Conservation (phyloP, 2,113 vertebrate species). For the Psilopogon haemacephalus region DNA sequence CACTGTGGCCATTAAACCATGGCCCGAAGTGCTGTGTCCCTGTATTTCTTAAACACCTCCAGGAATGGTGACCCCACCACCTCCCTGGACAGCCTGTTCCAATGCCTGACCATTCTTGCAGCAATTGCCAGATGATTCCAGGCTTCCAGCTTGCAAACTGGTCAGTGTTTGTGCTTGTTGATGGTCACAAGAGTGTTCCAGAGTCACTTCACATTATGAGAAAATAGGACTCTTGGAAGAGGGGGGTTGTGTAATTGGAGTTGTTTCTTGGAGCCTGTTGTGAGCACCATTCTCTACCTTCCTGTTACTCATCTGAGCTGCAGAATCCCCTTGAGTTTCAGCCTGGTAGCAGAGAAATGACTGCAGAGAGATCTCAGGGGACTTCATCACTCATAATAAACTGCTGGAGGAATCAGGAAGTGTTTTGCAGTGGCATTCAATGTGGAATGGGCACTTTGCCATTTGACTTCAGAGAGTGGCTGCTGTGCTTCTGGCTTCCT, state of each 20-base stretch:
- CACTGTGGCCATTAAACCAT: too few species aligned
- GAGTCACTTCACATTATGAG: neutral
- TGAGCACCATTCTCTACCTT: neutral
- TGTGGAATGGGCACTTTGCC: neutral
- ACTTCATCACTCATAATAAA: constrained; percentile 8
- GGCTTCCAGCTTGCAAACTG: neutral
- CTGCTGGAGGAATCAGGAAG: neutral
- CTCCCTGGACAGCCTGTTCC: too few species aligned
- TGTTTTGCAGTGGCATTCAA: neutral
- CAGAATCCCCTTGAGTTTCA: too few species aligned
- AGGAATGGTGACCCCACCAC: too few species aligned
- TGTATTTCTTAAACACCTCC: too few species aligned
- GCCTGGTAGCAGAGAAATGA: neutral
- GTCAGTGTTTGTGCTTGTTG: neutral
- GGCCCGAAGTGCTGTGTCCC: too few species aligned
- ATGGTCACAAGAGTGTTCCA: neutral
- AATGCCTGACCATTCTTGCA: too few species aligned
- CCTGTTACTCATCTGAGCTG: neutral
- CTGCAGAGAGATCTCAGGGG: neutral
- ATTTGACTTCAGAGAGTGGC: neutral
- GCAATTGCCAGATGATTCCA: neutral
- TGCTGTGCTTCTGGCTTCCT: neutral
- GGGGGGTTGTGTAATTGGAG: neutral
- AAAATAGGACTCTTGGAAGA: neutral
- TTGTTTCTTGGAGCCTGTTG: neutral